phyloP scores from a whole-genome alignment of 2,113 vertebrate genomes.

The Kryptolebias marmoratus region DNA sequence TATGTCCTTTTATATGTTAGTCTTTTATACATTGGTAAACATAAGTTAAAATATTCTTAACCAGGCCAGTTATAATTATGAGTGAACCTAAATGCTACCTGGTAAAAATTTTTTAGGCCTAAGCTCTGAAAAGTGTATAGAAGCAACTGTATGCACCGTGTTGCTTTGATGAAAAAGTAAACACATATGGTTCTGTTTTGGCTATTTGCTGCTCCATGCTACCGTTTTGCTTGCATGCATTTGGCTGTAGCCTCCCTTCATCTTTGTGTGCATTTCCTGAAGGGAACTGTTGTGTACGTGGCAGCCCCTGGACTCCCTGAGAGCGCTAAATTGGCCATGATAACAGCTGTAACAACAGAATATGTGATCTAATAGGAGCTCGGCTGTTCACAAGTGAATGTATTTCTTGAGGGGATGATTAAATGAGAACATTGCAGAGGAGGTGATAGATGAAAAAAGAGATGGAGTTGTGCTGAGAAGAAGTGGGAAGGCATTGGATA shows the following conservation, averaged over 20 bases:
- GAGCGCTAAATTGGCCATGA: constrained; percentile 65
- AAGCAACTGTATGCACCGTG: constrained; percentile 15
- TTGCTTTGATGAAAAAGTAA: constrained; percentile 18
- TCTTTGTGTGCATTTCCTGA: constrained; percentile 37
- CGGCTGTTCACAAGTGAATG: constrained; percentile 76
- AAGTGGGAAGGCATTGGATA: constrained; percentile 69
- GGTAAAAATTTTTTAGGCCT: constrained; percentile 6
- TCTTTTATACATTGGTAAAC: constrained; percentile 28
- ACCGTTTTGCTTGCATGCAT: neutral
- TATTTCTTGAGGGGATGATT: constrained; percentile 83
- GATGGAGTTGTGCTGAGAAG: constrained; percentile 72
- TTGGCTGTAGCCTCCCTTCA: constrained; percentile 20
- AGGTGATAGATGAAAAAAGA: constrained; percentile 80
- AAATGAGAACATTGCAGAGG: constrained; percentile 84
- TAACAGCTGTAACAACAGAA: constrained; percentile 71
- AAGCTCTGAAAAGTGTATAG: constrained; percentile 13
- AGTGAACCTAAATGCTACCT: constrained; percentile 15
- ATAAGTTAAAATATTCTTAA: constrained; percentile 16
- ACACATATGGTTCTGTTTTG: constrained; percentile 29
- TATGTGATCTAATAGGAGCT: constrained; percentile 71
- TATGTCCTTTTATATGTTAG: constrained; percentile 48
- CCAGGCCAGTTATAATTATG: constrained; percentile 33
- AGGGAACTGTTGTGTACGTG: constrained; percentile 38
- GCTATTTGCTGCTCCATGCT: constrained; percentile 12
- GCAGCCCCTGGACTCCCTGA: constrained; percentile 47